A percentile compares a stretch with the other conserved stretches of the same genome.
These are phyloP conservation scores for Miniopterus natalensis DNA, from an alignment of 2,113 vertebrate species.

Conservation along the genomic window DNA sequence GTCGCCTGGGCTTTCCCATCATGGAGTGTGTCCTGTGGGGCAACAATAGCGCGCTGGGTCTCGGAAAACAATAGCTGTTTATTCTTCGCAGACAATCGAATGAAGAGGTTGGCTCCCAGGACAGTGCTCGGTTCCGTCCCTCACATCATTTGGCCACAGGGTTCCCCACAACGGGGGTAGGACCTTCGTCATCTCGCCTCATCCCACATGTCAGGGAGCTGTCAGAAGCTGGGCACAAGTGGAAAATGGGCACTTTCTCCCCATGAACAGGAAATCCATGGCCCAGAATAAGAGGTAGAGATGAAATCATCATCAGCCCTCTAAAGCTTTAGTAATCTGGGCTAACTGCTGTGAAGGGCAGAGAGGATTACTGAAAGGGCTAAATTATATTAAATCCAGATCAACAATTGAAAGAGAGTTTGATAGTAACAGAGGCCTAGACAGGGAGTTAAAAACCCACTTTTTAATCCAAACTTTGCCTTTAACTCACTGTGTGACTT, in stretches of 20 bases:
- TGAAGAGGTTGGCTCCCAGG: constrained; percentile 60
- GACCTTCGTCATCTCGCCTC: constrained; percentile 58
- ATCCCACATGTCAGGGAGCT: constrained; percentile 38
- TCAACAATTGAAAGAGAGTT: background rate
- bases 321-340: constrained; percentile 59
- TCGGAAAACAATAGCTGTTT: constrained; percentile 71
- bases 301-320: constrained; percentile 62
- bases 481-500: background rate
- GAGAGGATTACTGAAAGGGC: constrained; percentile 51
- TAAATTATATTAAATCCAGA: constrained; percentile 54
- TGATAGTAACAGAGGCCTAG: background rate
- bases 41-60: background rate
- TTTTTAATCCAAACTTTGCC: background rate
- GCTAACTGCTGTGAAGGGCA: constrained; percentile 40
- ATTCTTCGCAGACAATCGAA: constrained; percentile 59
- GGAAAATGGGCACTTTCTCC: constrained; percentile 64
- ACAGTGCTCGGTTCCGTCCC: background rate
- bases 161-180: background rate
- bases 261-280: constrained; percentile 13
- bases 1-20: constrained; percentile 56
- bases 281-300: constrained; percentile 11
- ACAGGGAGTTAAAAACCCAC: background rate
- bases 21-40: background rate
- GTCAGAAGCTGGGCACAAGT: constrained; percentile 19
- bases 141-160: background rate